Conservation (phyloP, 1,140 invertebrate genomes). For the Maconellicoccus hirsutus region DNA sequence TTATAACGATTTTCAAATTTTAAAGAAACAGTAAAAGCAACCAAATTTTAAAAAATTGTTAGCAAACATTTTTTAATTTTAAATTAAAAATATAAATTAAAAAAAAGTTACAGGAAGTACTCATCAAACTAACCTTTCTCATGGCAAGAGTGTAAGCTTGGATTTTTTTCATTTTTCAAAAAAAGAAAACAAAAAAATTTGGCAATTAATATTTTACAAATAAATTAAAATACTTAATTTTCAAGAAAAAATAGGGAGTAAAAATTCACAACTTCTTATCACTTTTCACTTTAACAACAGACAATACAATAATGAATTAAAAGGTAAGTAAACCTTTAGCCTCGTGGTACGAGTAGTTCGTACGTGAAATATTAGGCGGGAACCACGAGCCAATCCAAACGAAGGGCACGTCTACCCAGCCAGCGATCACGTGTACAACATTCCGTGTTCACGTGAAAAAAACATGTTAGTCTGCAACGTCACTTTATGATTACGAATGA, state of each 20-base stretch:
- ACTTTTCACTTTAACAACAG: neutral
- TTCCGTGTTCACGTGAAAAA: conserved; percentile 31
- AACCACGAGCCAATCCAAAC: neutral
- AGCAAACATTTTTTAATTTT: too few species aligned
- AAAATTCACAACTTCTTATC: neutral
- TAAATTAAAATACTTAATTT: neutral
- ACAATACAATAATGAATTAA: conserved; percentile 10
- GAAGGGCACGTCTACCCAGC: conserved; percentile 26
- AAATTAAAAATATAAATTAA: too few species aligned
- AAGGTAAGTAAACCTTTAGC: conserved; percentile 21
- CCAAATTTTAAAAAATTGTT: too few species aligned
- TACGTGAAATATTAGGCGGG: neutral
- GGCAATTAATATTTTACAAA: too few species aligned
- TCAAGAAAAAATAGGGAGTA: neutral
- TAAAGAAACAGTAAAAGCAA: neutral
- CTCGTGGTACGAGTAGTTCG: neutral
- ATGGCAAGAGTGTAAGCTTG: neutral
- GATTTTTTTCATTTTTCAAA: conserved; percentile 14
- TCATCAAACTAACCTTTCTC: conserved; percentile 10
- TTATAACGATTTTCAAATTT: too few species aligned
- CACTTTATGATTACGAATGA: neutral
- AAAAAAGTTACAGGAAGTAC: too few species aligned
- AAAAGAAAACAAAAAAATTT: neutral
- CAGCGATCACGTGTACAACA: conserved; percentile 28
- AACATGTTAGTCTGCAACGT: conserved; percentile 12